Conservation (phyloP, 2,888 invertebrate species). For the Amphipoea oculea region DNA sequence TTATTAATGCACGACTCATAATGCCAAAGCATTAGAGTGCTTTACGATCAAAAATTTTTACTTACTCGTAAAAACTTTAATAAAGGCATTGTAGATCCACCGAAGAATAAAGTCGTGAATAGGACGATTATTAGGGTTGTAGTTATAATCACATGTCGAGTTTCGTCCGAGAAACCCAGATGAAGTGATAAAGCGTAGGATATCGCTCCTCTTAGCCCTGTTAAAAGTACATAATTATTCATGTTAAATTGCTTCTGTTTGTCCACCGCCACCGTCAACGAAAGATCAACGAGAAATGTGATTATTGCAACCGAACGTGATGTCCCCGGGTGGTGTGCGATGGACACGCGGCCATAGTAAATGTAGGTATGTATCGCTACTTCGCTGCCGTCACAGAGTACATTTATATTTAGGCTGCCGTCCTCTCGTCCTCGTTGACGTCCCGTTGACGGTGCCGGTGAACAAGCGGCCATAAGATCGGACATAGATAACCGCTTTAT, state of each 20-base stretch:
- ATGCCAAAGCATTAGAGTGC: no score
- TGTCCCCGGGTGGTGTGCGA: neutral
- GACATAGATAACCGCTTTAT: neutral
- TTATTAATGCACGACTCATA: neutral
- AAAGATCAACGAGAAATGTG: neutral
- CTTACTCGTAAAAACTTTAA: slow-evolving; percentile 96
- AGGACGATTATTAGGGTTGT: slow-evolving; percentile 99
- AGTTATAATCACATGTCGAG: slow-evolving; percentile 98
- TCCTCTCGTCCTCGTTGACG: no score
- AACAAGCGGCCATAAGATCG: neutral
- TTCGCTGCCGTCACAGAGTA: no score
- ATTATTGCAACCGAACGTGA: neutral
- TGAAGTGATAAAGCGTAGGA: slow-evolving; percentile 99
- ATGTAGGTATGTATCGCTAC: no score
- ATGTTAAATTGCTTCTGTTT: neutral
- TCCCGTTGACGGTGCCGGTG: no score
- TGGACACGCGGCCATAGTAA: no score
- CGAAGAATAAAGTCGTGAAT: slow-evolving; percentile 98
- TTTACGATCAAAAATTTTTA: slow-evolving; percentile 12
- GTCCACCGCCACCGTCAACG: neutral
- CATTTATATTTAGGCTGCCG: no score
- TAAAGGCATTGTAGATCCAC: slow-evolving; percentile 99
- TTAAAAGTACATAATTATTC: slow-evolving; percentile 41
- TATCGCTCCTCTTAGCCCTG: slow-evolving; percentile 98
- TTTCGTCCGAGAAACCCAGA: slow-evolving; percentile 98